Evolutionary conservation across 2,888 invertebrate species (phyloP), one percentile per base, ranked within the genome.

Genomic region (Hirtodrosophila confusa): DNA sequence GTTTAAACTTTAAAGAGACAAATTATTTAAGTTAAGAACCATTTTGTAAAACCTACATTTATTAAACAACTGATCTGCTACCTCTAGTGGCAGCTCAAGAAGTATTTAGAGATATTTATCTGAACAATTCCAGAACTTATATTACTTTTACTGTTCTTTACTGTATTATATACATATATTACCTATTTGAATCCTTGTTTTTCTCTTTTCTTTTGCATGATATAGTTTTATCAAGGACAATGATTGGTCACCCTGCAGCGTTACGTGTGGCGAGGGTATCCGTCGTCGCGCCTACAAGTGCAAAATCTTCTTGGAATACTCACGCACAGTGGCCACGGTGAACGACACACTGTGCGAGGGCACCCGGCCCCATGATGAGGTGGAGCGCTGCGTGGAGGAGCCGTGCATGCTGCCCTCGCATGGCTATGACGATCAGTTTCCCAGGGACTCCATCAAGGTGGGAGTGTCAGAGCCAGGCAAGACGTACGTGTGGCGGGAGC

Each of bases 221-320:
- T 31, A 10, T 7, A 98, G 99, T 90, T 99, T 96, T 93, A 95
- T 98, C 88, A 95, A 97, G 69, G 97, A 97, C 65, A 92, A 92
- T 8, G 96, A 96, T 54, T 99, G 98, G 98, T 95, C 97, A 2
- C 94, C 96, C 0, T 99, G 99, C 92, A 97, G 97, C 83, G 96
- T 95, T 0, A 95, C 96, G 0, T 98, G 99, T 90, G 98, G 98
- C 0, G 96, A 96, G 90, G 99, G 98, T 0, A 93, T 95, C 78
- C 93, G 96, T n/a, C 95, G 94, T 72, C 94, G 98, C 33, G 94
- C 95, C 80, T 98, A 98, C n/a, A 95, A 96, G 80, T 99, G 99
- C 92, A 97, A 97, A 93, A 98, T 98, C 85, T 98, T 96, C 92
- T 93, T 98, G 68, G 97, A 97, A 91, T 98, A 97, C 91, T 97